Base-by-base conservation (phyloP, 2,888 invertebrate species). In the Trisateles emortualis region DNA sequence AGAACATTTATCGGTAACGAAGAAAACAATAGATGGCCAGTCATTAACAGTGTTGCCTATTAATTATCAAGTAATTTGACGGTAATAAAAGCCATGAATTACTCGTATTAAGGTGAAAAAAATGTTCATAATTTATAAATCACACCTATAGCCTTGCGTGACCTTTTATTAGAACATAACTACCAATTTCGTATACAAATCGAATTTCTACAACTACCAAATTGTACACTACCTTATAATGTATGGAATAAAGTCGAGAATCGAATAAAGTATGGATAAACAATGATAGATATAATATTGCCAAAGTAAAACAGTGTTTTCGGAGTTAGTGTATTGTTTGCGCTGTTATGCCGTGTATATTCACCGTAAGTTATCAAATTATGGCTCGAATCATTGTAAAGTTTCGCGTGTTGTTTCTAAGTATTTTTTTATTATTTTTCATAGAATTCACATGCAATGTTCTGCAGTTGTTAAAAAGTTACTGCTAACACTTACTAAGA, bases 11-110 rank as follows among this genome's bases (percentile, higher is more conserved):
- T 54, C 36, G 32, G 14, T 47, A 43, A 60, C 47, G 24, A 49
- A 53, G 19, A 45, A 64, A 59, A 53, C 45, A 58, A 55, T 51
- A 41, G 43, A 36, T 24, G 41, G 44, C 52, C 48, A 57, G 26
- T 32, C 56, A 64, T 64, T 54, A 47, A 58, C 54, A 54, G 46
- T 36, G 36, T 42, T 46, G 40, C 46, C 55, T 61, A 67, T 65
- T 69, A 70, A 74, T 79, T 69, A 69, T 64, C 70, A 46, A 72
- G 67, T 72, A 73, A 77, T 77, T 78, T 73, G 33, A 58, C 49
- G 44, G 67, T 69, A 69, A 69, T 79, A 79, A 78, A 72, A 66
- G 40, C 55, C 53, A 57, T 68, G 56, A 68, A 72, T 69, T 67
- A 69, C 67, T 59, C 60, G 35, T 71, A 78, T 75, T 71, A 68